Conservation (phyloP, 2,113 vertebrate genomes). For the Colistium nudipinnis region DNA sequence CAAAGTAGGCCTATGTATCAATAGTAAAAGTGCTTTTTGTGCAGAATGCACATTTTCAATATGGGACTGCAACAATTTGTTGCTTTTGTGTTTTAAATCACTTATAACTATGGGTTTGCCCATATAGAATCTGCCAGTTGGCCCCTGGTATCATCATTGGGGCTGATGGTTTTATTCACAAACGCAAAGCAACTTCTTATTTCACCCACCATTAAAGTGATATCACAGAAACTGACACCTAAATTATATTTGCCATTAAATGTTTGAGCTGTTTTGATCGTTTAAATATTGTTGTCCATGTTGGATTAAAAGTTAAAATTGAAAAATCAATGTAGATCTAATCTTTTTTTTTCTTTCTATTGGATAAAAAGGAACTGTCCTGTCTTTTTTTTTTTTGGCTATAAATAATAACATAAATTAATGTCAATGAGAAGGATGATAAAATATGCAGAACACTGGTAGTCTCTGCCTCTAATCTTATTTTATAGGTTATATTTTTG, state of each 20-base stretch:
- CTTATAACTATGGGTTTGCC: no score
- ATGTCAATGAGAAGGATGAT: neutral
- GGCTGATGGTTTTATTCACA: neutral
- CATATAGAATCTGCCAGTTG: no score
- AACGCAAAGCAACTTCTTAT: neutral
- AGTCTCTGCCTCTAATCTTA: neutral
- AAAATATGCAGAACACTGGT: neutral
- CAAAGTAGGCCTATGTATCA: neutral
- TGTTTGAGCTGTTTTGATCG: no score
- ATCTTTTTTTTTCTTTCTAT: no score
- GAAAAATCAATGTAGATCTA: no score
- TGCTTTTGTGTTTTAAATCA: neutral
- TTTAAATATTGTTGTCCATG: no score
- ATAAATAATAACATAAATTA: no score
- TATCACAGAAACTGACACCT: neutral
- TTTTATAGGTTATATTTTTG: neutral
- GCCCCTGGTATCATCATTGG: neutral
- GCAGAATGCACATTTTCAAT: neutral
- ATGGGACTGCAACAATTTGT: neutral
- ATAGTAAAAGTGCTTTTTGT: neutral
- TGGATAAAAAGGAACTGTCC: no score
- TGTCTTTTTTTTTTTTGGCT: no score
- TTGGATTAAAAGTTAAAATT: no score
- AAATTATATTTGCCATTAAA: no score
- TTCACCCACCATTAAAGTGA: neutral